Evolutionary conservation across 2,797 vertebrate genomes (phyloP).

Genomic region (Erethizon dorsatum): DNA sequence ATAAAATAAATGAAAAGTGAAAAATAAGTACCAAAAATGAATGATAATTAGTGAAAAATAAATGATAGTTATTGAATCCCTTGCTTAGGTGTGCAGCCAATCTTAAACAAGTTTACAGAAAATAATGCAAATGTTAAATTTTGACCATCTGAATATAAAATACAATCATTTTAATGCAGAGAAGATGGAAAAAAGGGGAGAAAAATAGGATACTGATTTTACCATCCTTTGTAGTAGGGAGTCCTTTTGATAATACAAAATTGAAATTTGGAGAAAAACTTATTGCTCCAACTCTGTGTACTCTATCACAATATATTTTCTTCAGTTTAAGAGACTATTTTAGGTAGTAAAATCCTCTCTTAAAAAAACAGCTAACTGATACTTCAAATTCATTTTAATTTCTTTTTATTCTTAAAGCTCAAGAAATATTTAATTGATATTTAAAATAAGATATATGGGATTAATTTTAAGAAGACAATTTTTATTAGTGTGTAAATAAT

Average conservation of each 20-base stretch:
- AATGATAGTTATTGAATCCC: background rate
- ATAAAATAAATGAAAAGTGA: background rate
- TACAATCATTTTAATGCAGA: background rate
- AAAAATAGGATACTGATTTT: background rate
- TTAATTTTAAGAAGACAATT: background rate
- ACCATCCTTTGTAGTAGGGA: background rate
- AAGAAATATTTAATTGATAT: background rate
- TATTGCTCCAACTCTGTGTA: background rate
- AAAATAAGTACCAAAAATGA: background rate
- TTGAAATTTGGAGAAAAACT: slow-evolving; percentile 6
- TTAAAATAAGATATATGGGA: slow-evolving; percentile 4
- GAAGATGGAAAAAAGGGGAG: background rate
- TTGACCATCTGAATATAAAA: background rate
- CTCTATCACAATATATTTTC: background rate
- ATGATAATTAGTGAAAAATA: background rate
- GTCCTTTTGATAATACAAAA: background rate
- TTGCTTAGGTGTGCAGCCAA: background rate
- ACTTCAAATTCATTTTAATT: background rate
- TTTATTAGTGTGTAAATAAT: background rate
- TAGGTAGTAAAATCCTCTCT: background rate
- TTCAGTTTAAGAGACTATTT: slow-evolving; percentile 1
- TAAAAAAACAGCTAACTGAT: background rate
- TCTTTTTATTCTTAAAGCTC: background rate
- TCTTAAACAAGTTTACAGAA: background rate
- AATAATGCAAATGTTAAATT: background rate